These are phyloP conservation scores for Argya squamiceps DNA, from an alignment of 2,797 vertebrate genomes.

Conservation along the genomic window DNA sequence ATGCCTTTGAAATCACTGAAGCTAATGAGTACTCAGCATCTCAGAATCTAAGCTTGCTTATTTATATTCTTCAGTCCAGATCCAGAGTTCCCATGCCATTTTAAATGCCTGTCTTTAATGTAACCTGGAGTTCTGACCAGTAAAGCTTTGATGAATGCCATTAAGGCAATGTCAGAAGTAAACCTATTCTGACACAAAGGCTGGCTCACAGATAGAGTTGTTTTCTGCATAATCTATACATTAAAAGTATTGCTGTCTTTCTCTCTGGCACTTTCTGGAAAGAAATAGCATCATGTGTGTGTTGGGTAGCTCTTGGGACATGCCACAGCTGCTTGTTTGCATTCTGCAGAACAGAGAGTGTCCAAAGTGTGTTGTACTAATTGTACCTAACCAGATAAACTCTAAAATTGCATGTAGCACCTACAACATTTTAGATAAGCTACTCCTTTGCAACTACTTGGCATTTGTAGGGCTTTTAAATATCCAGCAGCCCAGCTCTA, in stretches of 20 bases:
- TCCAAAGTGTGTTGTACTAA: neutral
- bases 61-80: neutral
- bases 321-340: neutral
- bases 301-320: neutral
- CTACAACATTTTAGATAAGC: neutral
- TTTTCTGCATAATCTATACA: neutral
- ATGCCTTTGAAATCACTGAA: neutral
- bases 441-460: neutral
- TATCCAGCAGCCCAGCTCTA: neutral
- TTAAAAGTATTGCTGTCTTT: neutral
- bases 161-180: neutral
- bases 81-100: neutral
- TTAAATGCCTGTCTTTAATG: neutral
- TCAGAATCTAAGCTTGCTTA: neutral
- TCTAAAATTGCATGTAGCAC: neutral
- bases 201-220: neutral
- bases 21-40: neutral
- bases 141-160: neutral
- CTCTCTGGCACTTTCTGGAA: neutral
- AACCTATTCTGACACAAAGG: neutral
- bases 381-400: neutral
- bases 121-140: neutral
- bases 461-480: neutral
- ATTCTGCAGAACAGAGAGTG: neutral
- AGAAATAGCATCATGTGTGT: fast-evolving